These are phyloP conservation scores for Lithophane semibrunnea DNA, from an alignment of 2,888 invertebrate species.

Conservation along the genomic window DNA sequence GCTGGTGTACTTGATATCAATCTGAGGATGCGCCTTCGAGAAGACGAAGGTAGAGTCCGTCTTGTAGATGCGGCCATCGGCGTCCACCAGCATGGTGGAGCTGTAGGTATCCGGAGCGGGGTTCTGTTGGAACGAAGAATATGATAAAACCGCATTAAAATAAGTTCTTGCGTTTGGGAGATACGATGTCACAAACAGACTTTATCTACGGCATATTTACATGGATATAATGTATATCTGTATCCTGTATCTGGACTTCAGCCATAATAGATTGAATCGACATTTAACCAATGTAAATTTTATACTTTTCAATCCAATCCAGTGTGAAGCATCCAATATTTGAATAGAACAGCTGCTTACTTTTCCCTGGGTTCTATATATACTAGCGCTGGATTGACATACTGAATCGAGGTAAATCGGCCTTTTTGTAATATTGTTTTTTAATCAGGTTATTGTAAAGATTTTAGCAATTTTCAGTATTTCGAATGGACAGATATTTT, in stretches of 20 bases:
- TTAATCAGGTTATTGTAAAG: not conserved
- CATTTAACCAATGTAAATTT: not conserved
- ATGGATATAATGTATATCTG: not conserved
- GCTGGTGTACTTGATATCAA: constrained; percentile 14
- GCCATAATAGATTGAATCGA: not conserved
- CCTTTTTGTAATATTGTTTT: not conserved
- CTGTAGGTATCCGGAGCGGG: constrained; percentile 16
- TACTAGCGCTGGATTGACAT: not conserved
- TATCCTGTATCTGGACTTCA: not conserved
- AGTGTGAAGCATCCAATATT: not conserved
- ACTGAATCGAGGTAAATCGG: not conserved
- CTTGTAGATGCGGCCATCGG: constrained; percentile 10
- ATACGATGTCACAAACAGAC: not conserved
- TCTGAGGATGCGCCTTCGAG: constrained; percentile 2
- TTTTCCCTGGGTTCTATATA: not conserved
- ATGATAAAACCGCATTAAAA: not conserved
- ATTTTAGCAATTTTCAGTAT: not conserved
- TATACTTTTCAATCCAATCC: not conserved
- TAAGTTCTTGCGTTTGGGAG: not conserved
- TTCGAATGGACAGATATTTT: not conserved
- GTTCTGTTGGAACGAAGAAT: not conserved
- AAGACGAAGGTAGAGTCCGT: constrained; percentile 2
- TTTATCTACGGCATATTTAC: not conserved
- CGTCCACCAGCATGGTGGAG: not conserved
- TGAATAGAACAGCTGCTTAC: not conserved